phyloP scores from a whole-genome alignment of 2,797 vertebrate genomes.

The Trachops cirrhosus region DNA sequence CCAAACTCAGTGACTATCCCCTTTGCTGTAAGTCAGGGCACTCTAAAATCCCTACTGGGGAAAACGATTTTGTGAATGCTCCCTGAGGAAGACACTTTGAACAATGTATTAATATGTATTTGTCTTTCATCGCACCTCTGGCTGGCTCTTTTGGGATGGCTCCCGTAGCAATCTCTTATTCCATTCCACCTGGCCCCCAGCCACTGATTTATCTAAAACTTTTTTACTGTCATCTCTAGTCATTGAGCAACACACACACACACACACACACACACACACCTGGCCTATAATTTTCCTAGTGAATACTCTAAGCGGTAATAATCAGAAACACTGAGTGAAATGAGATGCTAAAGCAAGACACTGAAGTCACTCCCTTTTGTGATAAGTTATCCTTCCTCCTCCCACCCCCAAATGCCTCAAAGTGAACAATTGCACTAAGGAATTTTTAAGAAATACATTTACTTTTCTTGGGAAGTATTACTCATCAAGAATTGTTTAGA shows the following conservation, averaged over 20 bases:
- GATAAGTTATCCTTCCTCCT: no score
- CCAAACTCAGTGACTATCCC: not conserved
- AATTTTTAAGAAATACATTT: not conserved
- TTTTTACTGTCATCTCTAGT: not conserved
- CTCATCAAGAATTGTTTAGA: not conserved
- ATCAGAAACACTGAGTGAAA: not conserved
- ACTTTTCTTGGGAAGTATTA: constrained; percentile 9
- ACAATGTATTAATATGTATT: constrained; percentile 1
- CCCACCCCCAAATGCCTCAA: not conserved
- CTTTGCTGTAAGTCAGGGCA: constrained; percentile 12
- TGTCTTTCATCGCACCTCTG: not conserved
- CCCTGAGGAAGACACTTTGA: not conserved
- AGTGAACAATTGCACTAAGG: not conserved
- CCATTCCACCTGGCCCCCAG: not conserved
- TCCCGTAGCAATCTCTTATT: not conserved
- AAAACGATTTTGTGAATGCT: constrained; percentile 20
- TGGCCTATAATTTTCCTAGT: not conserved
- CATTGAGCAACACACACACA: not conserved
- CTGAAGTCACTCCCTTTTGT: not conserved
- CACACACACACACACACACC: not conserved
- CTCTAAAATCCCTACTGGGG: not conserved
- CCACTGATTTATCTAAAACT: not conserved
- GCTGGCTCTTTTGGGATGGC: not conserved
- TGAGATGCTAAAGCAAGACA: not conserved
- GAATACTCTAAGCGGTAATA: not conserved